These are phyloP conservation scores for Cyprinodon diabolis DNA, from an alignment of 2,797 vertebrate genomes.

Conservation along the genomic window DNA sequence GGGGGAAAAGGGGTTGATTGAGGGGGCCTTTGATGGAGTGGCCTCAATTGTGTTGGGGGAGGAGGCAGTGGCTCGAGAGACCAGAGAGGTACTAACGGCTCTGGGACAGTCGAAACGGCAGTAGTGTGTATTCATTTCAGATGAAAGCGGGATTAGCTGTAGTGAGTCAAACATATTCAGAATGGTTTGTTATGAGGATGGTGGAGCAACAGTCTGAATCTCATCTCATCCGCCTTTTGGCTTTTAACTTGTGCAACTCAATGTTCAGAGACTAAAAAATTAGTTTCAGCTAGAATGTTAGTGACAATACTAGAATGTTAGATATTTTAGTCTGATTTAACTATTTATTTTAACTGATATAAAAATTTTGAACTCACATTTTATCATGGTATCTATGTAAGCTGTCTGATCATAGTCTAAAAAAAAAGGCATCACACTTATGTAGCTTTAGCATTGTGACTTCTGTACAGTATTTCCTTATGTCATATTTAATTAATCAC, in stretches of 20 bases:
- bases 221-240: not conserved
- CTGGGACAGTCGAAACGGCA: no score
- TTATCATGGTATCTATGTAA: not conserved
- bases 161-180: not conserved
- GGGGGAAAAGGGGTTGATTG: no score
- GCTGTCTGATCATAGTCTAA: not conserved
- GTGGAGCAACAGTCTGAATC: not conserved
- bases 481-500: not conserved
- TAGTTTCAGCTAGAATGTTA: not conserved
- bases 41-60: no score
- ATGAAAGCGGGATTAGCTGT: conserved; percentile 5
- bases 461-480: not conserved
- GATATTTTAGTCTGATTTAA: not conserved
- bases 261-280: not conserved
- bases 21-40: no score
- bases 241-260: not conserved
- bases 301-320: no score
- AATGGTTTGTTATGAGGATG: not conserved
- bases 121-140: no score
- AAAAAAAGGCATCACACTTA: not conserved
- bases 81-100: no score
- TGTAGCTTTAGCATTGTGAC: not conserved
- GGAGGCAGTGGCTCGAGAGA: no score
- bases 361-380: not conserved
- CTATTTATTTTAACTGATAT: not conserved